Evolutionary conservation across 64 coral and sea anemone species (phyloP), one percentile per base, ranked within the genome.

Genomic region (Stichodactyla mertensii): DNA sequence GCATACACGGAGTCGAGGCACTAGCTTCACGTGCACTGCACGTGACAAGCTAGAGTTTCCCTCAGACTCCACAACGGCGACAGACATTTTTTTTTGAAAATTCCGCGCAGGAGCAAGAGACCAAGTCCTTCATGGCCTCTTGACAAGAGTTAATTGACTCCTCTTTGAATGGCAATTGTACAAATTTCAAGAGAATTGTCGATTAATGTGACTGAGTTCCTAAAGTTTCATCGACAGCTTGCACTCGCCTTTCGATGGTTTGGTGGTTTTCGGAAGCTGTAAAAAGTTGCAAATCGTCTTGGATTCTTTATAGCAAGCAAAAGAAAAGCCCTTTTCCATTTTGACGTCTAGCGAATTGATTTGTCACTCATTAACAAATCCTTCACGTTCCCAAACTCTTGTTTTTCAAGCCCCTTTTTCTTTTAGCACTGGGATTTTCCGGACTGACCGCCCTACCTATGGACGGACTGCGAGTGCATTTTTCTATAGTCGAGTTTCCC

Each of bases 1-100:
- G 78, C 78, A 81, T 81, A 81, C 78, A 81, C 78, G 78, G 55
- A 51, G 19, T 81, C 78, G 78, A 81, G 78, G 78, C 7, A 81
- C 69, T 74, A 74, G 69, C 11, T 45, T 55, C 78, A 81, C 78
- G 78, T 81, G 78, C 78, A 54, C 78, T 81, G 78, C 78, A 81
- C 78, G 78, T 81, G 78, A 81, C 18, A 4, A 53, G 52, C 78
- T 55, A 55, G 78, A 81, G 52, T 81, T 5, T 52, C 22, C 14
- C 78, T 15, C 78, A 81, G 52, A 81, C 78, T 81, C n/a, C 52
- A 15, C 14, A 16, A 81, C 6, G 51, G 26, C 78, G 52, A 20
- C 10, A 81, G 62, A n/a, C n/a, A n/a, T 15, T 19, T 81, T 53
- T 55, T 81, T 45, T 53, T 81, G 78, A 81, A 81, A 81, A 81